phyloP scores from a whole-genome alignment of 2,113 vertebrate genomes.

The Varanus komodoensis region DNA sequence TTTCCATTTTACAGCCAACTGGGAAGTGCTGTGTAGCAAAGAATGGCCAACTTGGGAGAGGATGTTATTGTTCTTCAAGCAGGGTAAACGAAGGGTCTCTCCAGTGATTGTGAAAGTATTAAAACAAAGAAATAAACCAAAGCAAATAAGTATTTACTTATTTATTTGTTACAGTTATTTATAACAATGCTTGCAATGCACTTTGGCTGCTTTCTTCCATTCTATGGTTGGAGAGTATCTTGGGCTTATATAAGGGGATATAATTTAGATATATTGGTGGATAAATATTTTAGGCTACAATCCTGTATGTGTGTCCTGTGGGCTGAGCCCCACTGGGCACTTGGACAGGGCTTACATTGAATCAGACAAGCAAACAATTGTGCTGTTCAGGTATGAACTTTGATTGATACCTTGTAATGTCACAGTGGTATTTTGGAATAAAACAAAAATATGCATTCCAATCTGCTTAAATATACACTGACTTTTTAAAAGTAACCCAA shows the following conservation, averaged over 20 bases:
- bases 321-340: no score
- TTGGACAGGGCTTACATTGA: not conserved
- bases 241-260: constrained; percentile 57
- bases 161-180: no score
- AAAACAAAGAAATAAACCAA: constrained; percentile 40
- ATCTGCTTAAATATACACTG: constrained; percentile 62
- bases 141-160: not conserved
- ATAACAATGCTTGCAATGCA: constrained; percentile 16
- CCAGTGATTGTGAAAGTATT: constrained; percentile 26
- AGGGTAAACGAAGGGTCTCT: constrained; percentile 27
- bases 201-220: constrained; percentile 44
- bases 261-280: not conserved
- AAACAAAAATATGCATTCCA: constrained; percentile 53
- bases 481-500: constrained; percentile 40
- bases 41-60: not conserved
- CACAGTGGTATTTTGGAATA: constrained; percentile 60
- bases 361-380: not conserved
- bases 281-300: not conserved
- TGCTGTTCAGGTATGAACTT: constrained; percentile 45
- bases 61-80: constrained; percentile 35
- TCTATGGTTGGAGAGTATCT: constrained; percentile 26
- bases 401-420: constrained; percentile 56
- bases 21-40: constrained; percentile 11
- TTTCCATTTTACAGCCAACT: constrained; percentile 4
- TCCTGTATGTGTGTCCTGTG: not conserved